phyloP scores from a whole-genome alignment of 37 sponge, comb jelly and placozoan species.

The Aphrocallistes beatrix region DNA sequence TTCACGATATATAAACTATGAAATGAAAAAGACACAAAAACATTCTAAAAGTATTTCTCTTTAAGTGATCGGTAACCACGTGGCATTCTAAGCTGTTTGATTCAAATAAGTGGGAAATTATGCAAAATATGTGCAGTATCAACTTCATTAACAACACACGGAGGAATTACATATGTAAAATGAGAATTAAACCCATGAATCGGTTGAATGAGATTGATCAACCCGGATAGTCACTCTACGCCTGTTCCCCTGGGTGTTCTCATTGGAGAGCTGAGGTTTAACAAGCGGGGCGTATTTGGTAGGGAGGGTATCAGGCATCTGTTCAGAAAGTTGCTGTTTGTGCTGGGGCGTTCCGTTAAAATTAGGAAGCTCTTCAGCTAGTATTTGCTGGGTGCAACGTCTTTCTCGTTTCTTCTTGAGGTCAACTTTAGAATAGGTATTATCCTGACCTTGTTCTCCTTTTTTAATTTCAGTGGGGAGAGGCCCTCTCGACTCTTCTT shows the following conservation, averaged over 20 bases:
- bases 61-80: conserved; percentile 3
- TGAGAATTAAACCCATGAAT: conserved; percentile 3
- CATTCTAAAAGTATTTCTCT: neutral
- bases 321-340: neutral
- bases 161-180: too few relatives aligned
- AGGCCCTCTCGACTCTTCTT: neutral
- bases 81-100: too few relatives aligned
- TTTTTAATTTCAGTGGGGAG: neutral
- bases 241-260: neutral
- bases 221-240: neutral
- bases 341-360: neutral
- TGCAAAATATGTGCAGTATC: conserved; percentile 2
- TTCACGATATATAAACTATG: neutral
- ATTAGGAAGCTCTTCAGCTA: neutral
- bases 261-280: neutral
- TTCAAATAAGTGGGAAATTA: conserved; percentile 5
- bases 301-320: neutral
- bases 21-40: neutral
- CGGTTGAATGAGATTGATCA: neutral
- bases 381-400: neutral
- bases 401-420: neutral
- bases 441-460: neutral
- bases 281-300: neutral
- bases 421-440: neutral
- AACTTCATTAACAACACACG: too few relatives aligned